Evolutionary conservation across 1,140 invertebrate genomes (phyloP), one percentile per base, ranked within the genome.

Genomic region (Eriocheir sinensis): DNA sequence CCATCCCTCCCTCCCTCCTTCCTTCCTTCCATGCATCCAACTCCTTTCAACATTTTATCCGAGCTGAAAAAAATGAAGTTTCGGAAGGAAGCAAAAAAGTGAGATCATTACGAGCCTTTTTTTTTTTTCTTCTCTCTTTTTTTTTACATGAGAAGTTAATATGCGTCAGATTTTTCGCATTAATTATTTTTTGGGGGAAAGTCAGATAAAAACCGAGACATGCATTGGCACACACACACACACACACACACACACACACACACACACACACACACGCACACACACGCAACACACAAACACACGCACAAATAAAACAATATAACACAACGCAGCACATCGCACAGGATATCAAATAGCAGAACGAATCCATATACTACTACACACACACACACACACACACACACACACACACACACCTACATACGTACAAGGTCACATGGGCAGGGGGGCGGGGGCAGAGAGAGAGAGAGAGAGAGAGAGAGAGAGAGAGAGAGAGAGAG

Each of bases 331-430:
- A n/a, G n/a, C n/a, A n/a, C n/a, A n/a, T n/a, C n/a, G n/a, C n/a
- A n/a, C n/a, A n/a, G n/a, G n/a, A n/a, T n/a, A n/a, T n/a, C n/a
- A n/a, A n/a, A n/a, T n/a, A n/a, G n/a, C n/a, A n/a, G n/a, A n/a
- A n/a, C n/a, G n/a, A n/a, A n/a, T n/a, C n/a, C n/a, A n/a, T n/a
- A n/a, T n/a, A n/a, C n/a, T n/a, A n/a, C n/a, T n/a, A n/a, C n/a
- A 72, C 12, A 21, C 60, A 72, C 21, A 72, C 60, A 72, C 4
- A 72, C 60, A 72, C 60, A 72, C 60, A 72, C 60, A 72, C 60
- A 72, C 60, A 72, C 60, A 72, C 60, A n/a, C 60, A 72, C 60
- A 72, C 60, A n/a, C 60, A 72, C 60, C 27, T n/a, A 72, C 60
- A 72, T n/a, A 72, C 60, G n/a, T n/a, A 72, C 60, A 72, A 21